phyloP scores from a whole-genome alignment of 2,797 vertebrate species.

The Poeciliopsis turneri region DNA sequence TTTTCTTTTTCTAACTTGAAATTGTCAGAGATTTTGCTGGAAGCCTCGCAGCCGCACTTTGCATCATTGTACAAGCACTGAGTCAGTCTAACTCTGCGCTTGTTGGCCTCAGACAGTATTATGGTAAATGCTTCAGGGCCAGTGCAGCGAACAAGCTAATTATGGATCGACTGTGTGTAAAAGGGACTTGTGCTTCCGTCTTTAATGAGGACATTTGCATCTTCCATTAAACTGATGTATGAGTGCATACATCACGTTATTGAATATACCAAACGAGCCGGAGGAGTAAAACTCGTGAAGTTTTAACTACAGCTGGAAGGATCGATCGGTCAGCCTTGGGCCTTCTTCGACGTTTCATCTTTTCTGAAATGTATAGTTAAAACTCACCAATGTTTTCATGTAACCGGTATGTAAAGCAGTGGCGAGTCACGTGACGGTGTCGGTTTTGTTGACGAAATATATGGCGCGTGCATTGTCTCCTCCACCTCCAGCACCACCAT shows the following conservation, averaged over 20 bases:
- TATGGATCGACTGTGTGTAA: slow-evolving; percentile 68
- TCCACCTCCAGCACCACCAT: slow-evolving; percentile 24
- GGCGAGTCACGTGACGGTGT: slow-evolving; percentile 5
- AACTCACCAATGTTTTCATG: slow-evolving; percentile 38
- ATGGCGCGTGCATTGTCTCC: slow-evolving; percentile 11
- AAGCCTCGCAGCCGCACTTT: slow-evolving; percentile 33
- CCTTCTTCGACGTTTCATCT: slow-evolving; percentile 27
- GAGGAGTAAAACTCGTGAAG: slow-evolving; percentile 69
- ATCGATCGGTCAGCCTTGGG: slow-evolving; percentile 46
- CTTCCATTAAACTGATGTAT: slow-evolving; percentile 93
- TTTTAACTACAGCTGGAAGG: slow-evolving; percentile 49
- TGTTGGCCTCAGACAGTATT: slow-evolving; percentile 64
- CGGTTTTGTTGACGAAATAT: slow-evolving; percentile 14
- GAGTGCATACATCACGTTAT: slow-evolving; percentile 69
- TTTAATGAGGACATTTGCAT: slow-evolving; percentile 96
- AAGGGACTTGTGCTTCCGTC: slow-evolving; percentile 66
- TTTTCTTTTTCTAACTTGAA: slow-evolving; percentile 15
- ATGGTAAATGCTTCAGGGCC: slow-evolving; percentile 70
- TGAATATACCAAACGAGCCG: slow-evolving; percentile 67
- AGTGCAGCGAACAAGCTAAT: slow-evolving; percentile 69
- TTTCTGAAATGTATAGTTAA: slow-evolving; percentile 38
- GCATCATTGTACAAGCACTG: slow-evolving; percentile 27
- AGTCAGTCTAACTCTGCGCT: slow-evolving; percentile 57
- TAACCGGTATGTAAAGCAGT: slow-evolving; percentile 26
- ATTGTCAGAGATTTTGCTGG: slow-evolving; percentile 18